Conservation (phyloP, 2,888 invertebrate genomes). For the Papilio gigon region DNA sequence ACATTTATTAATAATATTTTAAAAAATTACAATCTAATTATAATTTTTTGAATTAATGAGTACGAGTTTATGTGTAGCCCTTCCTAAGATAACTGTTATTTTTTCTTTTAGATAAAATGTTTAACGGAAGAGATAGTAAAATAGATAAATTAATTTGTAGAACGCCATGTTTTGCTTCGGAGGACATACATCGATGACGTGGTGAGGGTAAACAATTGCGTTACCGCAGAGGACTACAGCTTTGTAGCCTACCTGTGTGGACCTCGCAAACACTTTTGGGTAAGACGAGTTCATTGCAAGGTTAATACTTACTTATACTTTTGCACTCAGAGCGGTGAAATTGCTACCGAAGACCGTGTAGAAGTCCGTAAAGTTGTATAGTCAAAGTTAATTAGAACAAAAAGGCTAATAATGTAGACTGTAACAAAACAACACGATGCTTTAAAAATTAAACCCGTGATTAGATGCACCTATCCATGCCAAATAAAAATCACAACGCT, state of each 20-base stretch:
- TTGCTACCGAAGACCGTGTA: neutral
- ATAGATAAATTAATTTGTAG: constrained; percentile 13
- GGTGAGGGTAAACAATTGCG: constrained; percentile 9
- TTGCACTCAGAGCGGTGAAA: neutral
- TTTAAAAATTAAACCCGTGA: too few relatives aligned
- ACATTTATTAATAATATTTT: neutral
- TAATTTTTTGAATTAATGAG: too few relatives aligned
- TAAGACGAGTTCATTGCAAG: constrained; percentile 2
- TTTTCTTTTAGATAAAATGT: neutral
- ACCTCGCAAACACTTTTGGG: constrained; percentile 11
- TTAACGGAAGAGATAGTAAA: neutral
- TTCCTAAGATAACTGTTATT: neutral
- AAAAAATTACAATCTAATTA: too few relatives aligned
- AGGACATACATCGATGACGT: constrained; percentile 10
- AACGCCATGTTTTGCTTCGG: constrained; percentile 4
- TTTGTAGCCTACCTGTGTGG: constrained; percentile 2
- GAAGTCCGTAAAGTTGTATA: too few relatives aligned
- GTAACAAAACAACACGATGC: too few relatives aligned
- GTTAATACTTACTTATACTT: constrained; percentile 4
- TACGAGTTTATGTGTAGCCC: neutral
- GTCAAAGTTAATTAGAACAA: too few relatives aligned
- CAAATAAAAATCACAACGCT: neutral
- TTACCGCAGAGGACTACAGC: constrained; percentile 1
- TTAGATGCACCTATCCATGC: too few relatives aligned
- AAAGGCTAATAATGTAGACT: too few relatives aligned